These are phyloP conservation scores for Hirtodrosophila duncani DNA, from an alignment of 2,888 invertebrate species.

Conservation along the genomic window DNA sequence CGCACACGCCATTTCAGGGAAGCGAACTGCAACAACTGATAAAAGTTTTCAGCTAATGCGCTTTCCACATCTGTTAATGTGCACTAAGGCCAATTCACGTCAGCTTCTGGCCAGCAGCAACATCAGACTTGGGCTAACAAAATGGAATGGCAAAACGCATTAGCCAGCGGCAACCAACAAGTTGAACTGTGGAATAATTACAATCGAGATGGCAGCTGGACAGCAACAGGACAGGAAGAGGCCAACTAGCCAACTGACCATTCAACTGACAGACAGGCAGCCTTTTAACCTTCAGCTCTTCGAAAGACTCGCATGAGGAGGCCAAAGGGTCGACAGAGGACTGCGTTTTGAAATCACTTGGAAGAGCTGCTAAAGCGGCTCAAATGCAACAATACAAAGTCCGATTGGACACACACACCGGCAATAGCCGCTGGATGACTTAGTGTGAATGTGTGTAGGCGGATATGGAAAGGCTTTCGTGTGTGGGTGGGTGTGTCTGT, in stretches of 20 bases:
- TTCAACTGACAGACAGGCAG: slow-evolving; percentile 22
- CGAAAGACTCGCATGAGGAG: neutral
- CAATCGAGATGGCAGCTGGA: slow-evolving; percentile 41
- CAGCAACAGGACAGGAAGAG: slow-evolving; percentile 30
- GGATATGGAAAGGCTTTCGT: slow-evolving; percentile 4
- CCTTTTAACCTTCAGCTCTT: neutral
- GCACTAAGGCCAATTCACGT: neutral
- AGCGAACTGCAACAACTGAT: slow-evolving; percentile 38
- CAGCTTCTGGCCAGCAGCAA: slow-evolving; percentile 3
- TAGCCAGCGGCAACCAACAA: slow-evolving; percentile 45
- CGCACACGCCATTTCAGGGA: slow-evolving; percentile 16
- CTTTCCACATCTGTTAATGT: slow-evolving; percentile 40
- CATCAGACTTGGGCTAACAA: slow-evolving; percentile 1
- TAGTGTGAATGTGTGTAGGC: slow-evolving; percentile 1
- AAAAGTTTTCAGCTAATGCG: slow-evolving; percentile 49
- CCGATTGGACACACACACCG: slow-evolving; percentile 32
- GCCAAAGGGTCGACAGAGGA: slow-evolving; percentile 26
- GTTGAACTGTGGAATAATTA: slow-evolving; percentile 57
- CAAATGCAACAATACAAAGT: slow-evolving; percentile 32
- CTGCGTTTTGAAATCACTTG: slow-evolving; percentile 17
- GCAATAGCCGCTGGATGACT: slow-evolving; percentile 19
- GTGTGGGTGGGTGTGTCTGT: slow-evolving; percentile 4
- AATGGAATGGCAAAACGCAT: slow-evolving; percentile 43
- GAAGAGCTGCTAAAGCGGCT: slow-evolving; percentile 19
- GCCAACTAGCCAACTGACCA: slow-evolving; percentile 48